These are phyloP conservation scores for Hedya salicella DNA, from an alignment of 2,888 invertebrate genomes.

Conservation along the genomic window DNA sequence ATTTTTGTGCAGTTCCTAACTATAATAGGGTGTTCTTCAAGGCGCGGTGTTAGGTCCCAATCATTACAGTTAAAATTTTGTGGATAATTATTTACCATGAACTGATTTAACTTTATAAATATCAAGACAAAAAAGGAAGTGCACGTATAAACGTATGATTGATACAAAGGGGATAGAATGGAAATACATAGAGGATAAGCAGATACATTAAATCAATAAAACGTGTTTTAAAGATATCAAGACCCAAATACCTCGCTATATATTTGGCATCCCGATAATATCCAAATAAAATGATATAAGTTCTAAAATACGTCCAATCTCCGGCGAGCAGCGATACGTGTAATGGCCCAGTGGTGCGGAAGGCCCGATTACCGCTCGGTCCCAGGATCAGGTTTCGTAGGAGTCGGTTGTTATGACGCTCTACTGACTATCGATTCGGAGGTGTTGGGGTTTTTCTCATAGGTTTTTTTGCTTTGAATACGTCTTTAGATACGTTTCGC, in stretches of 20 bases:
- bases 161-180: too few relatives aligned
- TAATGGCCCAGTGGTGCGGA: conserved; percentile 67
- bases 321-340: conserved; percentile 69
- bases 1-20: too few relatives aligned
- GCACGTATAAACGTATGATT: not conserved
- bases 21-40: not conserved
- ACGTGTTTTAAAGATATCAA: not conserved
- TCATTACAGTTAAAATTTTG: not conserved
- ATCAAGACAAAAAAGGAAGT: not conserved
- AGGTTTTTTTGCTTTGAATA: not conserved
- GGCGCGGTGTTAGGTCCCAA: not conserved
- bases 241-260: not conserved
- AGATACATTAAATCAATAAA: not conserved
- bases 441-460: conserved; percentile 26
- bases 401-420: conserved; percentile 41
- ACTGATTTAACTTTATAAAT: not conserved
- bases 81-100: not conserved
- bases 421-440: conserved; percentile 32
- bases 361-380: conserved; percentile 74
- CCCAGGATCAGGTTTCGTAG: conserved; percentile 47
- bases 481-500: not conserved
- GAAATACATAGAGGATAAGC: too few relatives aligned
- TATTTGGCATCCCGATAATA: conserved; percentile 19
- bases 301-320: conserved; percentile 56
- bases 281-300: conserved; percentile 35